Conservation (phyloP, 2,888 invertebrate species). For the Pseudococcus jackbeardsleyi region DNA sequence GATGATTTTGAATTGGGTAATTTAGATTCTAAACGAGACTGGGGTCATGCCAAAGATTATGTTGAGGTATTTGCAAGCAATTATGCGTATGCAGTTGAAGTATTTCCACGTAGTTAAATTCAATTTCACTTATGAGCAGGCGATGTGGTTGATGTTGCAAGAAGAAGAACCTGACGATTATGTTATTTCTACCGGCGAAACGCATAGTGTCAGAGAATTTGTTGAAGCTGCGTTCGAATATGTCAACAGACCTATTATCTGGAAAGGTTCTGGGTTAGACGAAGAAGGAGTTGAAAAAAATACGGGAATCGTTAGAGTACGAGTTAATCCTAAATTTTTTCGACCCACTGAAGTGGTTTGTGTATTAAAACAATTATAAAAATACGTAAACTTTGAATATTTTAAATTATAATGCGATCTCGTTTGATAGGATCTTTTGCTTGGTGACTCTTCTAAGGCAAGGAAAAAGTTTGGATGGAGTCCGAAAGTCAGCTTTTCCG, state of each 20-base stretch:
- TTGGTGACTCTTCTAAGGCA: conserved; percentile 96
- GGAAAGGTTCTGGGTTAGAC: conserved; percentile 87
- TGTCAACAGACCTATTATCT: conserved; percentile 84
- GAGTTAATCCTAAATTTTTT: conserved; percentile 94
- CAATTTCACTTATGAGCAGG: conserved; percentile 73
- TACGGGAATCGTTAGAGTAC: conserved; percentile 83
- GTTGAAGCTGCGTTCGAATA: conserved; percentile 91
- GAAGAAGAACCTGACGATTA: conserved; percentile 92
- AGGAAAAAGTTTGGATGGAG: conserved; percentile 88
- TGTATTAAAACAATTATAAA: conserved; percentile 66
- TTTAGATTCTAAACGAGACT: conserved; percentile 94
- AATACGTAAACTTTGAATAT: neutral
- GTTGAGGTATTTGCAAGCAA: conserved; percentile 78
- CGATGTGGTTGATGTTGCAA: conserved; percentile 99
- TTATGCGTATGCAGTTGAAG: neutral
- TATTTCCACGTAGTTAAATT: neutral
- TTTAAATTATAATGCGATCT: conserved; percentile 31
- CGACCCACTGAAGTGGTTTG: conserved; percentile 97
- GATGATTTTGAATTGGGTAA: conserved; percentile 92
- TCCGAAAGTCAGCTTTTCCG: conserved; percentile 83
- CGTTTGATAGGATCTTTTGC: conserved; percentile 80
- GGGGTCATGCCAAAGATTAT: conserved; percentile 98
- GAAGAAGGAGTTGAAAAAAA: conserved; percentile 84
- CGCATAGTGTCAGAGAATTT: conserved; percentile 96
- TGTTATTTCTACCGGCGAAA: conserved; percentile 96